A percentile compares a stretch with the other conserved stretches of the same genome.
Conservation (phyloP, 1,140 invertebrate genomes). For the Eciton burchellii region DNA sequence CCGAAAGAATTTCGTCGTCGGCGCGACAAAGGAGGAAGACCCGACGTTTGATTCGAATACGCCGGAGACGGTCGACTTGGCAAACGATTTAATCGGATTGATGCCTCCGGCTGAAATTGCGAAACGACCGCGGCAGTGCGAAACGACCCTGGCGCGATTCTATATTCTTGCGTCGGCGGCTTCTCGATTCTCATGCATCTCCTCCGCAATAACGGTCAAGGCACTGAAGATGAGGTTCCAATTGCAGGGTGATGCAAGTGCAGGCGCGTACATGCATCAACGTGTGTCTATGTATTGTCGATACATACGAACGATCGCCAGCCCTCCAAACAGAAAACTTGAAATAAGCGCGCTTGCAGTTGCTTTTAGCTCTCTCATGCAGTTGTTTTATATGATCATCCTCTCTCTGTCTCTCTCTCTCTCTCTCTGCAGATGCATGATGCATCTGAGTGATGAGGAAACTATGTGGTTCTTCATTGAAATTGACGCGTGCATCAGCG, state of each 20-base stretch:
- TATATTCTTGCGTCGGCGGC: neutral
- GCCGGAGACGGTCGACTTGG: conserved; percentile 44
- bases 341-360: too few relatives aligned
- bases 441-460: too few relatives aligned
- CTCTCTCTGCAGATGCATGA: too few relatives aligned
- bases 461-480: conserved; percentile 5
- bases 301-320: too few relatives aligned
- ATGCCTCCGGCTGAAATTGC: conserved; percentile 27
- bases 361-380: too few relatives aligned
- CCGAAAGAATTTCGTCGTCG: conserved; percentile 31
- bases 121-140: conserved; percentile 29
- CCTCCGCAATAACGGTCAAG: conserved; percentile 11
- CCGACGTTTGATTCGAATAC: conserved; percentile 49
- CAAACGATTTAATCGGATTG: conserved; percentile 59
- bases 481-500: neutral
- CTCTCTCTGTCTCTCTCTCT: too few relatives aligned
- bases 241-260: conserved; percentile 5
- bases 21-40: conserved; percentile 44
- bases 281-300: neutral
- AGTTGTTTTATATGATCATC: too few relatives aligned
- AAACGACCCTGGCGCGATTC: neutral
- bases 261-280: conserved; percentile 15
- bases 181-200: conserved; percentile 26
- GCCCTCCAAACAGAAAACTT: too few relatives aligned
- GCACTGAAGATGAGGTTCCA: conserved; percentile 20